Evolutionary conservation across 2,113 vertebrate genomes (phyloP), one percentile per base, ranked within the genome.

Genomic region (Physeter macrocephalus): DNA sequence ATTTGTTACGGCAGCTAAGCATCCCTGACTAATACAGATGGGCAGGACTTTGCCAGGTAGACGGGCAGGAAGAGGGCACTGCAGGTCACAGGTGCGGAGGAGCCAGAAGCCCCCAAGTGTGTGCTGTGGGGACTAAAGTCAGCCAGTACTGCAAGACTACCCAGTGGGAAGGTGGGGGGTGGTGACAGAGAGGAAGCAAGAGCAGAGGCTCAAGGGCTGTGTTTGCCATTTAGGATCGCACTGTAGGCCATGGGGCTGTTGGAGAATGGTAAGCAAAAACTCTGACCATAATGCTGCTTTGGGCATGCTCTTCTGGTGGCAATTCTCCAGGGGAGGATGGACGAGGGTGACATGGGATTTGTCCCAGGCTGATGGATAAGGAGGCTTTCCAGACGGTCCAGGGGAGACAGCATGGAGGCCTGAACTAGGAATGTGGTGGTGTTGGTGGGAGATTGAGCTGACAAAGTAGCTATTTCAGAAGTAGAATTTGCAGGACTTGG

Each of bases 41-140:
- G 59, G n/a, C 3, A 46, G 41, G 9, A 67, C 14, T 27, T 67
- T 21, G 8, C 23, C 59, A 75, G 59, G 39, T 34, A 15, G 21
- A 34, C 1, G 1, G 72, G 18, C 31, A n/a, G 39, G n/a, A 15
- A 11, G 41, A 36, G 14, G 5, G 25, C 18, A 23, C 25, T 46
- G 23, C 6, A 52, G 59, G 18, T 31, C 18, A 14, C 36, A 41
- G 43, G 18, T 0, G 0, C 36, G 14, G 21, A 34, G 14, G 8
- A 41, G 12, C 0, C 34, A 61, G 54, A 78, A 59, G 18, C 39
- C n/a, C 57, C 25, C 3, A 5, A 0, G 8, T 23, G 0, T n/a
- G 52, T 34, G 1, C 36, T 52, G 17, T 21, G 49, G 59, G 41
- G 21, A 13, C 29, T 41, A 20, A 52, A 46, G 18, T 54, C 1